Evolutionary conservation across 2,797 vertebrate genomes (phyloP).

Genomic region (Gobionotothen gibberifrons): DNA sequence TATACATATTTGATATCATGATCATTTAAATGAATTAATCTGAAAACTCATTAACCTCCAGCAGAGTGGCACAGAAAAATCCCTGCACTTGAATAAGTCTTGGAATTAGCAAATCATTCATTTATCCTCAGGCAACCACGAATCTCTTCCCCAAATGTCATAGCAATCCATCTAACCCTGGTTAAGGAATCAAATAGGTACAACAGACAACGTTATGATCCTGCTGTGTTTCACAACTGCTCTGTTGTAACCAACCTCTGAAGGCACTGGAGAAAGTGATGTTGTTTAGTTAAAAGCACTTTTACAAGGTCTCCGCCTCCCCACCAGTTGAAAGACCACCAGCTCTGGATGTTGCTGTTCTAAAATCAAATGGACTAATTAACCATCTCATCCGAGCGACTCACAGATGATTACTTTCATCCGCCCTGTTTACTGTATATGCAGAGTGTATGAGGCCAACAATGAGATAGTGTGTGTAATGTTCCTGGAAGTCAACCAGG

Average conservation of each 20-base stretch:
- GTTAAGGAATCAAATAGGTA: background rate
- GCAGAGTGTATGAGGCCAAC: slow-evolving; percentile 48
- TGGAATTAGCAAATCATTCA: background rate
- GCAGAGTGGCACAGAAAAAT: too few species aligned
- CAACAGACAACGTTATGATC: slow-evolving; percentile 48
- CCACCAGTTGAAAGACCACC: slow-evolving; percentile 60
- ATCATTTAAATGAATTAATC: too few species aligned
- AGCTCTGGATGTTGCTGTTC: slow-evolving; percentile 53
- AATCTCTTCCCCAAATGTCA: background rate
- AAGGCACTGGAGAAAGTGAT: slow-evolving; percentile 69
- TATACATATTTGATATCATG: too few species aligned
- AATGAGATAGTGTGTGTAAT: slow-evolving; percentile 56
- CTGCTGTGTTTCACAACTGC: slow-evolving; percentile 51
- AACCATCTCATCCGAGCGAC: slow-evolving; percentile 65
- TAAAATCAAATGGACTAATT: slow-evolving; percentile 72
- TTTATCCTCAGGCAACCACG: background rate
- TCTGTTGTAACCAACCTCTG: slow-evolving; percentile 64
- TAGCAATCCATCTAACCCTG: background rate
- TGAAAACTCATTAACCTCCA: too few species aligned
- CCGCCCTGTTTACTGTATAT: slow-evolving; percentile 63
- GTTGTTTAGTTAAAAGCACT: slow-evolving; percentile 72
- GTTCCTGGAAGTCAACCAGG: slow-evolving; percentile 51
- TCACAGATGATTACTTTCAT: slow-evolving; percentile 74
- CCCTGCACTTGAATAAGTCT: background rate
- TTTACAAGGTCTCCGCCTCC: slow-evolving; percentile 72